These are phyloP conservation scores for Dasysyrphus albostriatus DNA, from an alignment of 2,888 invertebrate species.

Conservation along the genomic window DNA sequence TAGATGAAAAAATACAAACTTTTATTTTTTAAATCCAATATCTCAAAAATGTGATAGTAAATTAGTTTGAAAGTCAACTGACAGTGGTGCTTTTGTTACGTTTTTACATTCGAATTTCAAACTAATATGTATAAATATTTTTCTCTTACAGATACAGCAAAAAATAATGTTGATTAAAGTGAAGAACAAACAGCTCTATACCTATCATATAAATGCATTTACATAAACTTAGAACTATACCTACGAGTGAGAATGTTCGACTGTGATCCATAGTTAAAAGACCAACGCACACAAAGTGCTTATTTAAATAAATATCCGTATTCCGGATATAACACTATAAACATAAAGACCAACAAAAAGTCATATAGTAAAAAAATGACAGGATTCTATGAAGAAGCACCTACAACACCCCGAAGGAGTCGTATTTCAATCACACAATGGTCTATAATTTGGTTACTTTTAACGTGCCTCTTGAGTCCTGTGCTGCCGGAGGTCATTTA, in stretches of 20 bases:
- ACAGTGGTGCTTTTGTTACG: no score
- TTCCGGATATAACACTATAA: slow-evolving; percentile 3
- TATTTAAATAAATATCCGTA: slow-evolving; percentile 27
- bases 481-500: slow-evolving; percentile 83
- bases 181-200: slow-evolving; percentile 44
- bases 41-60: no score
- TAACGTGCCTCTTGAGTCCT: slow-evolving; percentile 81
- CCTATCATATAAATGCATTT: slow-evolving; percentile 1
- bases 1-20: no score
- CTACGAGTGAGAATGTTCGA: slow-evolving; percentile 48
- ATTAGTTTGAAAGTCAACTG: no score
- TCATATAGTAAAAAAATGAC: slow-evolving; percentile 48
- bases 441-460: slow-evolving; percentile 79
- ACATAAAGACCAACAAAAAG: slow-evolving; percentile 8
- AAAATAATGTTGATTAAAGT: slow-evolving; percentile 63
- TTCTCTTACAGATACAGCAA: slow-evolving; percentile 5
- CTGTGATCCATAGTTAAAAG: slow-evolving; percentile 54
- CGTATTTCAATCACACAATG: slow-evolving; percentile 76
- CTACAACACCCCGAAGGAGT: slow-evolving; percentile 57
- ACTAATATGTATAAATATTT: not conserved
- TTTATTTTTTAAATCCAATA: no score
- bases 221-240: not conserved
- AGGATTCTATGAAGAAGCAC: slow-evolving; percentile 44
- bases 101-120: no score
- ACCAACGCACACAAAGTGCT: slow-evolving; percentile 57